Evolutionary conservation across 2,888 invertebrate genomes (phyloP).

Genomic region (Catocala nupta): DNA sequence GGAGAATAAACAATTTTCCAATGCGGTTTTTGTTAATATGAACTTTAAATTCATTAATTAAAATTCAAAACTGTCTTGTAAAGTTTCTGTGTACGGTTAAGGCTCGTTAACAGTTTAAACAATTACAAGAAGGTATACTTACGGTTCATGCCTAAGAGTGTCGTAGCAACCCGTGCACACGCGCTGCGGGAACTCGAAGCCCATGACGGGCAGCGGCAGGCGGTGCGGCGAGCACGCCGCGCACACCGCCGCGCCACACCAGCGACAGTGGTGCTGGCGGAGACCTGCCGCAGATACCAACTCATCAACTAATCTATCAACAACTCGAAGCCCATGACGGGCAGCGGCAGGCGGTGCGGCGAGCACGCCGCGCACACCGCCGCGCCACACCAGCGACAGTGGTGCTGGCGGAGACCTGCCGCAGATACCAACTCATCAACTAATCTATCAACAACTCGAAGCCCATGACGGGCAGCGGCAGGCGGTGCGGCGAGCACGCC

Average conservation of each 20-base stretch:
- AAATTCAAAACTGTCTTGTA: too few relatives aligned
- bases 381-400: constrained; percentile 97
- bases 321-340: constrained; percentile 89
- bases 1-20: too few relatives aligned
- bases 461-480: constrained; percentile 95
- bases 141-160: constrained; percentile 95
- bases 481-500: constrained; percentile 94
- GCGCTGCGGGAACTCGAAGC: constrained; percentile 98
- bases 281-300: constrained; percentile 85
- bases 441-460: neutral
- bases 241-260: constrained; percentile 98
- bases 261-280: constrained; percentile 96
- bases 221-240: constrained; percentile 96
- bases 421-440: neutral
- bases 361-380: constrained; percentile 98
- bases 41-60: too few relatives aligned
- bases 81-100: too few relatives aligned
- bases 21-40: too few relatives aligned
- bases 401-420: constrained; percentile 94
- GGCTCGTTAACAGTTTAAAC: neutral
- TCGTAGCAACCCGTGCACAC: constrained; percentile 97
- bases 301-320: neutral
- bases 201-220: constrained; percentile 97
- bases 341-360: constrained; percentile 94
- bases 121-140: constrained; percentile 73